Percentiles rank a stretch among this genome's conserved stretches.
Conservation (phyloP, 2,113 vertebrate species). For the Microcebus ravelobensis region DNA sequence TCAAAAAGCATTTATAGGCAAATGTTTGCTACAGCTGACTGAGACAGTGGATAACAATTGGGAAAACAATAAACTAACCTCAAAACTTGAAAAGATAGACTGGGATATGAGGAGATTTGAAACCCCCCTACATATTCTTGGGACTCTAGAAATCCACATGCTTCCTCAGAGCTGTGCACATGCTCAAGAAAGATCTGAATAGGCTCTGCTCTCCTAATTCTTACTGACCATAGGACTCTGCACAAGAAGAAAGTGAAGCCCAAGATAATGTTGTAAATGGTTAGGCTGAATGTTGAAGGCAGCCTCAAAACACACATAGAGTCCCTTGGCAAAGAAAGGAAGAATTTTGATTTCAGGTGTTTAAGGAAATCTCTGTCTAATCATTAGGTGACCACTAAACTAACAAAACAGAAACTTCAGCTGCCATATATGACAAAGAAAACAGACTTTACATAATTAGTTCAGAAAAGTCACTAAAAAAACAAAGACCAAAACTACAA, state of each 20-base stretch:
- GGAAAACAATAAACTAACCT: background rate
- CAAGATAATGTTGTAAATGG: background rate
- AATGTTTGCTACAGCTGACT: background rate
- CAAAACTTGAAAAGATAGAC: background rate
- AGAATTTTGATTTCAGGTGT: background rate
- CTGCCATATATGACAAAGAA: background rate
- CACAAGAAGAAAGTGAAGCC: background rate
- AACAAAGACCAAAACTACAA: background rate
- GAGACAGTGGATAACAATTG: background rate
- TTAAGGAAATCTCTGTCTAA: background rate
- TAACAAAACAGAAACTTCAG: background rate
- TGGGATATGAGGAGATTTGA: background rate
- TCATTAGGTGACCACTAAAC: background rate
- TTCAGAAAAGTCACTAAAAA: background rate
- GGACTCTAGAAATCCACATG: background rate
- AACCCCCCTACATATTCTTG: background rate
- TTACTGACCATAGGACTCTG: background rate
- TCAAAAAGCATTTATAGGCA: background rate
- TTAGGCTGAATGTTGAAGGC: background rate
- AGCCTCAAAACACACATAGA: background rate
- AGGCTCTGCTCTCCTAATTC: background rate
- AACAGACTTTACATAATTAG: background rate
- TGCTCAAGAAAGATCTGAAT: background rate
- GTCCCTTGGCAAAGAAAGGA: background rate
- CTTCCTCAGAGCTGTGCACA: no score